Conservation (phyloP, 2,113 vertebrate genomes). For the Serinus canaria region DNA sequence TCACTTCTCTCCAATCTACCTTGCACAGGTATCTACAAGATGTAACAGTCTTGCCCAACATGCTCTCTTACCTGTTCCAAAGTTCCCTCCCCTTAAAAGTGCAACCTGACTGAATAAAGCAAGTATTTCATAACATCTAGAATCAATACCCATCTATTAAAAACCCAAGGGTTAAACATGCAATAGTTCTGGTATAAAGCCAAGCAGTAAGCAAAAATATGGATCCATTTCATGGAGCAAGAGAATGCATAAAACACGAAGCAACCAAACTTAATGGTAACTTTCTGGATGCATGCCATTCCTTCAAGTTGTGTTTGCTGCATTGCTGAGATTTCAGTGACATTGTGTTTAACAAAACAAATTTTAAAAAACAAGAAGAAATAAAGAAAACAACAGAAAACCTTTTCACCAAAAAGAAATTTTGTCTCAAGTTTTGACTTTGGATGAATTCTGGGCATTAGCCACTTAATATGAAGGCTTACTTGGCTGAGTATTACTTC, state of each 20-base stretch:
- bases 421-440: neutral
- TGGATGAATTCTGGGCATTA: neutral
- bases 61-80: neutral
- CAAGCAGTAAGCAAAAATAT: neutral
- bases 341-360: neutral
- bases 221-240: neutral
- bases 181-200: neutral
- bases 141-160: neutral
- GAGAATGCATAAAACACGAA: neutral
- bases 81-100: neutral
- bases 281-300: neutral
- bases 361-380: accelerated
- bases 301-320: neutral
- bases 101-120: neutral
- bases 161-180: neutral
- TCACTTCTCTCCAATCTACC: neutral
- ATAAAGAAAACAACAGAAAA: neutral
- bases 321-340: neutral
- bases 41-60: neutral
- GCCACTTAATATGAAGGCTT: neutral
- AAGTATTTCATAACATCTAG: neutral
- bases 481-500: neutral
- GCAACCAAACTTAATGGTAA: neutral
- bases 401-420: neutral
- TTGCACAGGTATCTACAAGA: neutral